Conservation (phyloP, 2,888 invertebrate species). For the Acrobeloides nanus region DNA sequence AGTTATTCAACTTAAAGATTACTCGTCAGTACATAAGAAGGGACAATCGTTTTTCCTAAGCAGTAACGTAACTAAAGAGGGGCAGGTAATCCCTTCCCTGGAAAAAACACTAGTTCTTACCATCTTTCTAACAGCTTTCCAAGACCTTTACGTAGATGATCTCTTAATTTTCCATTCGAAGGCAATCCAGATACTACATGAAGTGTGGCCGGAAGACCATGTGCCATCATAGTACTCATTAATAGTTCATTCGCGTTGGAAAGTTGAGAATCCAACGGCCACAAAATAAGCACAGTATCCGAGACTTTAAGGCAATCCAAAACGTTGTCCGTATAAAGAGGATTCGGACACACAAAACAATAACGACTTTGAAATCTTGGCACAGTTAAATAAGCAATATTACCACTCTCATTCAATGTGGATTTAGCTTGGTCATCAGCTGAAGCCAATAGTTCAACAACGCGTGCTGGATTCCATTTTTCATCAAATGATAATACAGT, state of each 20-base stretch:
- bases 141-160: slow-evolving; percentile 33
- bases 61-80: background rate
- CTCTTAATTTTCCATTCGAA: slow-evolving; percentile 35
- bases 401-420: slow-evolving; percentile 12
- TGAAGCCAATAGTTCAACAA: slow-evolving; percentile 16
- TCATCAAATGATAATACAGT: slow-evolving; percentile 38
- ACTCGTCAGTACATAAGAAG: slow-evolving; percentile 12
- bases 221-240: slow-evolving; percentile 36
- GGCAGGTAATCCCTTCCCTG: background rate
- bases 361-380: slow-evolving; percentile 43
- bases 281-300: slow-evolving; percentile 73
- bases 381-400: slow-evolving; percentile 28
- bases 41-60: slow-evolving; percentile 6
- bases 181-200: slow-evolving; percentile 43
- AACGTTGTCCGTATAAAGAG: slow-evolving; percentile 29
- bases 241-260: slow-evolving; percentile 33
- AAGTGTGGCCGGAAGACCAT: slow-evolving; percentile 60
- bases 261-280: slow-evolving; percentile 54
- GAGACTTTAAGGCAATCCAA: slow-evolving; percentile 61
- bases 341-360: slow-evolving; percentile 38
- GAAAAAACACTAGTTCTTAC: slow-evolving; percentile 15
- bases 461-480: slow-evolving; percentile 25
- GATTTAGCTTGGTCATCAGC: slow-evolving; percentile 16
- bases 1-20: slow-evolving; percentile 14
- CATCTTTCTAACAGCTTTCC: slow-evolving; percentile 29